These are phyloP conservation scores for Dysdera silvatica DNA, from an alignment of 1,140 invertebrate genomes.

Conservation along the genomic window DNA sequence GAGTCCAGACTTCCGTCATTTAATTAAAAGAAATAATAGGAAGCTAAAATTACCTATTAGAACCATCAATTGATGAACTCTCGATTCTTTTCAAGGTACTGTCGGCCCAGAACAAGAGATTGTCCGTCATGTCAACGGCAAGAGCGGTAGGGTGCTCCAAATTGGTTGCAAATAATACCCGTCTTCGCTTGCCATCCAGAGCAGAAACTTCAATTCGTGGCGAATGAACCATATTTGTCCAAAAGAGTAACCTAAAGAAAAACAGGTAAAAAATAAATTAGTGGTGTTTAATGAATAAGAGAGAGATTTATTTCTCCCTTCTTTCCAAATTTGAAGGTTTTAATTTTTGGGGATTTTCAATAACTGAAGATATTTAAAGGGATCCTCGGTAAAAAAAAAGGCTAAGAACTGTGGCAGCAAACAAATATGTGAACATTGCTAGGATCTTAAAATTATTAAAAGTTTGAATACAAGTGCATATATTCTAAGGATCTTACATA, in stretches of 20 bases:
- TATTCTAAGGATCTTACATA: too few relatives aligned
- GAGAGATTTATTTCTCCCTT: too few relatives aligned
- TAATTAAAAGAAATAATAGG: background rate
- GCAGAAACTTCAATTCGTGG: conserved; percentile 25
- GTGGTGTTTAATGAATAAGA: too few relatives aligned
- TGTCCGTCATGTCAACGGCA: conserved; percentile 26
- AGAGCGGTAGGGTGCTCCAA: conserved; percentile 69
- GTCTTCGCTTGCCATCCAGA: conserved; percentile 70
- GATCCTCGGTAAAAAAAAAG: too few relatives aligned
- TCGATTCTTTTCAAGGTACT: conserved; percentile 56
- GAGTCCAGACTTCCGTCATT: background rate
- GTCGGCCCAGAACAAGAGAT: conserved; percentile 32
- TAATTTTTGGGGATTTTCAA: too few relatives aligned
- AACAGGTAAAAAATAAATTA: background rate
- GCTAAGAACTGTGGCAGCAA: too few relatives aligned
- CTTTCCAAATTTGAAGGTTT: too few relatives aligned
- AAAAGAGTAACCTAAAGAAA: conserved; percentile 60
- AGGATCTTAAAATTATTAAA: too few relatives aligned
- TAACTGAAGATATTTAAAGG: too few relatives aligned
- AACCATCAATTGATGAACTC: conserved; percentile 62
- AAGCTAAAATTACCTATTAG: conserved; percentile 47
- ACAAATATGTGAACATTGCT: too few relatives aligned
- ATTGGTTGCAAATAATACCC: conserved; percentile 56
- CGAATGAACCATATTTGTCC: conserved; percentile 62
- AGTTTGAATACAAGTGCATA: too few relatives aligned